Evolutionary conservation across 1,140 invertebrate genomes (phyloP).

Genomic region (Holcopasites calliopsidis): DNA sequence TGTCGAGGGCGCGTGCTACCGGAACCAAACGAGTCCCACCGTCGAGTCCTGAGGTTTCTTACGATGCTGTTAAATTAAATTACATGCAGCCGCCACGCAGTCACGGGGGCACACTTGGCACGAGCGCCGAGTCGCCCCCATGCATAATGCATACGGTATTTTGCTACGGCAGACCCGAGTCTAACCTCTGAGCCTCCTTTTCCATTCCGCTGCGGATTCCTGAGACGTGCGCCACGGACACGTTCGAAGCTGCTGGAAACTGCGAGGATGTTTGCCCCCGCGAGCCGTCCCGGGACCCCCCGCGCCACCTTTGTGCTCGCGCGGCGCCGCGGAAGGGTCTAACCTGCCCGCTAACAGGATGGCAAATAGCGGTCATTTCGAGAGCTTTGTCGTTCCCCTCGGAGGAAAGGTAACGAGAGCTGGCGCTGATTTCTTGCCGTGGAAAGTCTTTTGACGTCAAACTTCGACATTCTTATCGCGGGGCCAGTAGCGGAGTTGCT

Average conservation of each 20-base stretch:
- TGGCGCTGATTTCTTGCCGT: no score
- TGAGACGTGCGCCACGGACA: slow-evolving; percentile 22
- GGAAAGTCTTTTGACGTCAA: no score
- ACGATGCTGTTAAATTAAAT: slow-evolving; percentile 77
- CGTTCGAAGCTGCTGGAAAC: background rate
- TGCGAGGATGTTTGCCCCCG: background rate
- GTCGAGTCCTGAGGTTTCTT: slow-evolving; percentile 62
- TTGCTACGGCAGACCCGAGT: slow-evolving; percentile 66
- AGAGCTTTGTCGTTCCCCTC: no score
- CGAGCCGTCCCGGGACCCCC: background rate
- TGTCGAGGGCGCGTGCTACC: background rate
- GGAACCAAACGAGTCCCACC: slow-evolving; percentile 5
- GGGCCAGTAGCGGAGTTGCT: no score
- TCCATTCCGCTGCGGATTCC: slow-evolving; percentile 46
- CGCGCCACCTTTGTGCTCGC: background rate
- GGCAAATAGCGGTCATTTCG: slow-evolving; percentile 55
- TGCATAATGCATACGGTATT: slow-evolving; percentile 78
- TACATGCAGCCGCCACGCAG: slow-evolving; percentile 75
- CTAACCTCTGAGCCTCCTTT: slow-evolving; percentile 23
- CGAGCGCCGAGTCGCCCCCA: slow-evolving; percentile 66
- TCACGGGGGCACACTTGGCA: slow-evolving; percentile 76
- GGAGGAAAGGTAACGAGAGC: no score
- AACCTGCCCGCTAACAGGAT: slow-evolving; percentile 51
- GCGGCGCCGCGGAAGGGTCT: background rate
- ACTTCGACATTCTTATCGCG: no score